Evolutionary conservation across 2,113 vertebrate genomes (phyloP).

Genomic region (Onychostruthus taczanowskii): DNA sequence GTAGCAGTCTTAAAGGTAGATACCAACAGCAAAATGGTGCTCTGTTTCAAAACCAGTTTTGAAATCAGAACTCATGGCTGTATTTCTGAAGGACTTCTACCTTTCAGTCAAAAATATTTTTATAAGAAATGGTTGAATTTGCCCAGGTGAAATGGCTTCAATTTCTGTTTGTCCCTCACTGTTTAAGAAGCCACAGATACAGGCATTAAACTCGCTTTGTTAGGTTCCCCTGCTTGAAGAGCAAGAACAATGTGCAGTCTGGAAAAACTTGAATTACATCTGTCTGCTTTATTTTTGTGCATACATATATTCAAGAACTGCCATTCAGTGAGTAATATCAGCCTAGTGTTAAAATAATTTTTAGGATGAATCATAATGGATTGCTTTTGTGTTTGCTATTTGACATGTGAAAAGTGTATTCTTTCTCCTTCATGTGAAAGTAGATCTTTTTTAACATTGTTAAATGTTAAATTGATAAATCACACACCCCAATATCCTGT

Average conservation of each 20-base stretch:
- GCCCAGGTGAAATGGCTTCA: neutral
- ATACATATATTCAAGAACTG: neutral
- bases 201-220: neutral
- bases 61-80: neutral
- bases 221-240: neutral
- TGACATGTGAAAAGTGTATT: neutral
- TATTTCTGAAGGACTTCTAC: neutral
- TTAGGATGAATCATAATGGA: neutral
- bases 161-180: neutral
- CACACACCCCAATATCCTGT: neutral
- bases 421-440: neutral
- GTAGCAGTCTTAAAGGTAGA: neutral
- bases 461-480: neutral
- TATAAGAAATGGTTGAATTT: neutral
- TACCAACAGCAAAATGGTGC: neutral
- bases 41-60: neutral
- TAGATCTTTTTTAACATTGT: neutral
- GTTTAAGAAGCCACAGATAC: neutral
- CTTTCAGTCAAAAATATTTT: neutral
- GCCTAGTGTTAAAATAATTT: neutral
- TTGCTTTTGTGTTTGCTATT: neutral
- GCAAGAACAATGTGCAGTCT: neutral
- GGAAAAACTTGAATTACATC: neutral
- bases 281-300: neutral
- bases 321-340: neutral